Evolutionary conservation across 2,888 invertebrate genomes (phyloP).

Genomic region (Sepioteuthis lessoniana): DNA sequence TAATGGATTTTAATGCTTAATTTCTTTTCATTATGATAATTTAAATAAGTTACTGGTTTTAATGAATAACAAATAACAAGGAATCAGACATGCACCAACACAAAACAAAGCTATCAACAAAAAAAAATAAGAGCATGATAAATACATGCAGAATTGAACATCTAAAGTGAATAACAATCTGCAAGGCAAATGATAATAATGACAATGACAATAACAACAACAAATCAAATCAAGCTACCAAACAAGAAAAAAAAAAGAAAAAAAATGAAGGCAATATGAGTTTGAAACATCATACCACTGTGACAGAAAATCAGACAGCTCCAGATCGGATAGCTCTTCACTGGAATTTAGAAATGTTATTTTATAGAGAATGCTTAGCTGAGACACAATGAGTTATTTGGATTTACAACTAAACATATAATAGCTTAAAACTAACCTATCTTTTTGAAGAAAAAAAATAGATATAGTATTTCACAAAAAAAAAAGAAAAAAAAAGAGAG

Average conservation of each 20-base stretch:
- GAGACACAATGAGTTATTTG: background rate
- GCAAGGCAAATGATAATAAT: conserved; percentile 38
- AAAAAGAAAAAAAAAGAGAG: no score
- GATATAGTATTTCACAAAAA: no score
- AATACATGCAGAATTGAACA: conserved; percentile 37
- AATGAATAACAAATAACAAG: background rate
- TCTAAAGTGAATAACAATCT: conserved; percentile 35
- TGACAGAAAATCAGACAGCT: conserved; percentile 57
- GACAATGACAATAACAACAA: conserved; percentile 34
- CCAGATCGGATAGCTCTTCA: conserved; percentile 55
- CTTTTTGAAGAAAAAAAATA: background rate
- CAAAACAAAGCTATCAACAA: background rate
- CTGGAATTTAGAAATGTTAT: conserved; percentile 38
- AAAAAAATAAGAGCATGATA: background rate
- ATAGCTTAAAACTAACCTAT: background rate
- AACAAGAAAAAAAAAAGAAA: no score
- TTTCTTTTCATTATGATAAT: background rate
- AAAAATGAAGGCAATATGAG: conserved; percentile 38
- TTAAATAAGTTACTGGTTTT: background rate
- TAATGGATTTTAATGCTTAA: background rate
- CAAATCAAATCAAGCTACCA: conserved; percentile 40
- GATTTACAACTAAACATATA: background rate
- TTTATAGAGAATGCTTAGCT: background rate
- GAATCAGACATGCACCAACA: conserved; percentile 33
- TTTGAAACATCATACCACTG: conserved; percentile 56